Base-by-base conservation (phyloP, 2,888 invertebrate species). In the Hypercompe scribonia region DNA sequence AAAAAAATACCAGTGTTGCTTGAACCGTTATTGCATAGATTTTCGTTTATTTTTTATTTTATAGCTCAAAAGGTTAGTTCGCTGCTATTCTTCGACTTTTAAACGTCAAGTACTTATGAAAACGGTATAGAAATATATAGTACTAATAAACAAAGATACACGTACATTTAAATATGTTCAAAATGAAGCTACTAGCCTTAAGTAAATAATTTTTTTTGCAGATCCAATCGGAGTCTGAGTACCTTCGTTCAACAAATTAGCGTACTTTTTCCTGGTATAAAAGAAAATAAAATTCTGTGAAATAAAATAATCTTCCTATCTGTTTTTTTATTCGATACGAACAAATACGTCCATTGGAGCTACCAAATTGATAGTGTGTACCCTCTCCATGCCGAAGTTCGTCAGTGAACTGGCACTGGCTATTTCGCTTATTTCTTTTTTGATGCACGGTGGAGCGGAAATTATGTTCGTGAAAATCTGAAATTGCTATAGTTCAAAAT, bases 401-500 rank as follows among this genome's bases (percentile, higher is more conserved):
- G 31, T 61, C 61, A 61, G 31, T 61, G 15, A 5, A 61, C 61
- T 31, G 31, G 18, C 31, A 15, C 18, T 31, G 31, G 18, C 18
- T 61, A 28, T 61, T 61, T 61, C 31, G 28, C 28, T 31, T 31
- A 61, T 61, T 61, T 31, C 61, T 61, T 31, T 61, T 61, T 61
- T 31, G 61, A 18, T 61, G 61, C 61, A 61, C 31, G 31, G 61
- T 31, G 18, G 31, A 61, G 61, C 61, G 61, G 61, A 61, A 61
- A 61, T 61, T 31, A 31, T 61, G 31, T 61, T 31, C 61, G 61
- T 18, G 61, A 61, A 61, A 61, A 61, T 18, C 61, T 61, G 61
- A 61, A 61, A 61, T 61, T 61, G 61, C 61, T 61, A 61, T 61
- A 61, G 61, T 61, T 61, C 61, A 61, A 61, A 61, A 31, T 61